Percentiles rank a stretch among this genome's conserved stretches.
Conservation (phyloP, 2,797 vertebrate genomes). For the Gymnocypris eckloni region DNA sequence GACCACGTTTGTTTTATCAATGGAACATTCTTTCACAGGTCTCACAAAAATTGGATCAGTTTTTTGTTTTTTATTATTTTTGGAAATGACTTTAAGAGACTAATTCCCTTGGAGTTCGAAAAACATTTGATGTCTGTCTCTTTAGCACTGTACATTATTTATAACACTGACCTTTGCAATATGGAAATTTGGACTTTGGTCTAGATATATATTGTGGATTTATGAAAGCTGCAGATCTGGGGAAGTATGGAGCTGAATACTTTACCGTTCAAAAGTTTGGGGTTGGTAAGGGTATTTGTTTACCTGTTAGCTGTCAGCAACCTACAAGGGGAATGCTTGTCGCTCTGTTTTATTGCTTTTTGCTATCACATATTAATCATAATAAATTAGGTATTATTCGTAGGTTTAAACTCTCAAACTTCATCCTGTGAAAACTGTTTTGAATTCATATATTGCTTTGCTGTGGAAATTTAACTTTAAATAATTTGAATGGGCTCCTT, state of each 20-base stretch:
- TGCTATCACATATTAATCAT: no score
- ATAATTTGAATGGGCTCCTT: no score
- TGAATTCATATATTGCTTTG: not conserved
- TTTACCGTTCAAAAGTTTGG: not conserved
- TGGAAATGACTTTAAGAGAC: constrained; percentile 10
- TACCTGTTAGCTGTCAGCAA: no score
- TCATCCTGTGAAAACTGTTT: no score
- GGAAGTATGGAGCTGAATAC: not conserved
- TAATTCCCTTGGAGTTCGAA: constrained; percentile 12
- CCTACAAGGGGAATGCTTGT: no score
- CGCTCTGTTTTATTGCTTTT: no score
- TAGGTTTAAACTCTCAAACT: not conserved
- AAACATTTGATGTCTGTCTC: constrained; percentile 20
- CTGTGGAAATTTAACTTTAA: not conserved
- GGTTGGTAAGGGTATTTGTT: no score
- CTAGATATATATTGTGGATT: not conserved
- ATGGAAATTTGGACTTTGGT: constrained; percentile 30
- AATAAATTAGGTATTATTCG: not conserved
- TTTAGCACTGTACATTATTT: constrained; percentile 29
- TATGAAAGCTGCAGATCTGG: not conserved
- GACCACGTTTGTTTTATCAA: not conserved
- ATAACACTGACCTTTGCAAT: constrained; percentile 40
- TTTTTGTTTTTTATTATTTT: not conserved
- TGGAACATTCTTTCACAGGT: not conserved
- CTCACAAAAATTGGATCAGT: not conserved